Evolutionary conservation across 2,888 invertebrate genomes (phyloP), one percentile per base, ranked within the genome.

Genomic region (Melipona beecheii): DNA sequence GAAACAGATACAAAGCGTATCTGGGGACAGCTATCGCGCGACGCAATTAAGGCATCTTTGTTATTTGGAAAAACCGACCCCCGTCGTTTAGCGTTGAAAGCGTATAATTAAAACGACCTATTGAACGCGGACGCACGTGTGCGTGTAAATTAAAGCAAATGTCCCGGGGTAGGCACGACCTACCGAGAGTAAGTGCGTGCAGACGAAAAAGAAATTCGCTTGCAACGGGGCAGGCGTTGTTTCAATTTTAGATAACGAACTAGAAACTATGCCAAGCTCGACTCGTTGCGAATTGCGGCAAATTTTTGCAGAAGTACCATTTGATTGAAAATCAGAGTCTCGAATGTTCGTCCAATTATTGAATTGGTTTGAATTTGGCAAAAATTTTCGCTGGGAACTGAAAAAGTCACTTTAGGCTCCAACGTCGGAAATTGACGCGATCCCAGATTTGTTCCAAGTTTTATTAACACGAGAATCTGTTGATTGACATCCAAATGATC

Each of bases 11-110:
- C 21, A 36, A 74, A 62, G 70, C 31, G 24, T 43, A 36, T 52
- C 43, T 13, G 11, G 60, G 17, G 3, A 19, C 19, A n/a, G 31
- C 17, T n/a, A 24, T 50, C 21, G 58, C 58, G 19, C 27, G 11
- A 62, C 24, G 62, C 69, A 31, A 75, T 62, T 69, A 52, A 50
- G 17, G 27, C 52, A 52, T 74, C 64, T 64, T 52, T 52, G 50
- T 64, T 64, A 62, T 62, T 24, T 36, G 62, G 31, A 43, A 70
- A 60, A 74, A 52, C 36, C 9, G 31, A 58, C 0, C 43, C 36
- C 21, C 56, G 66, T 1, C 21, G 49, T 13, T 21, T 21, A 9
- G 11, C 50, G 21, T 21, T 73, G 27, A 31, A 73, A 62, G 49
- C 24, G 19, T 31, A 52, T 50, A 49, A 62, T 62, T 73, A 31